Conservation (phyloP, 1,140 invertebrate species). For the Cotesia glomerata region DNA sequence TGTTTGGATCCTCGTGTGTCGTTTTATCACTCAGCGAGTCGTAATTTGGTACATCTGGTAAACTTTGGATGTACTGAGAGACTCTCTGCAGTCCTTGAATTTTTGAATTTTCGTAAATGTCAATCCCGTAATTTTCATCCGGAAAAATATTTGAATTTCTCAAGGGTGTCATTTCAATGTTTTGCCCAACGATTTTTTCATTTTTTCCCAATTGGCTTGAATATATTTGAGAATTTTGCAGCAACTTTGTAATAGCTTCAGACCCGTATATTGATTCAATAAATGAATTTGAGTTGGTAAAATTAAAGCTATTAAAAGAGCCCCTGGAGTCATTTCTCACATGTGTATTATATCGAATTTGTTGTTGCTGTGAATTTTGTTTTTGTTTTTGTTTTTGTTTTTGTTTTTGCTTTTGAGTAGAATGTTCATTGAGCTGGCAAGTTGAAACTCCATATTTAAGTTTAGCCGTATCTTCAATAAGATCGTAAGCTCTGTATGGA, state of each 20-base stretch:
- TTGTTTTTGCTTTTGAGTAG: no score
- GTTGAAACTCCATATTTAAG: conserved; percentile 4
- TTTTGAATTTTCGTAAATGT: conserved; percentile 31
- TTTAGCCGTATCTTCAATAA: conserved; percentile 4
- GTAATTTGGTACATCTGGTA: conserved; percentile 51
- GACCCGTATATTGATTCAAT: conserved; percentile 49
- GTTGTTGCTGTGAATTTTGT: conserved; percentile 1
- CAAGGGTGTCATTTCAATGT: conserved; percentile 51
- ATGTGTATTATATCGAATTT: conserved; percentile 30
- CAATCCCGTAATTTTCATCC: conserved; percentile 14
- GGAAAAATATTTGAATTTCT: conserved; percentile 31
- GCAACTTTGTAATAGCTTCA: conserved; percentile 40
- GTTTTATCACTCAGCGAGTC: conserved; percentile 41
- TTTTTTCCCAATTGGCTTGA: conserved; percentile 38
- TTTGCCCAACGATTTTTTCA: conserved; percentile 38
- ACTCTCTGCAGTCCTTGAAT: conserved; percentile 51
- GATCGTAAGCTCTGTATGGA: conserved; percentile 21
- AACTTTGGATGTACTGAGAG: conserved; percentile 56
- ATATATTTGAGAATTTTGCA: conserved; percentile 44
- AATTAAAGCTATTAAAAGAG: conserved; percentile 31
- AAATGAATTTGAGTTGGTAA: conserved; percentile 41
- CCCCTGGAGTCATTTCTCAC: conserved; percentile 39
- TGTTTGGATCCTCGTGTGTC: conserved; percentile 38
- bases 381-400: background rate
- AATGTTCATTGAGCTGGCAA: background rate